These are phyloP conservation scores for Dexiosoma caninum DNA, from an alignment of 2,888 invertebrate species.

Conservation along the genomic window DNA sequence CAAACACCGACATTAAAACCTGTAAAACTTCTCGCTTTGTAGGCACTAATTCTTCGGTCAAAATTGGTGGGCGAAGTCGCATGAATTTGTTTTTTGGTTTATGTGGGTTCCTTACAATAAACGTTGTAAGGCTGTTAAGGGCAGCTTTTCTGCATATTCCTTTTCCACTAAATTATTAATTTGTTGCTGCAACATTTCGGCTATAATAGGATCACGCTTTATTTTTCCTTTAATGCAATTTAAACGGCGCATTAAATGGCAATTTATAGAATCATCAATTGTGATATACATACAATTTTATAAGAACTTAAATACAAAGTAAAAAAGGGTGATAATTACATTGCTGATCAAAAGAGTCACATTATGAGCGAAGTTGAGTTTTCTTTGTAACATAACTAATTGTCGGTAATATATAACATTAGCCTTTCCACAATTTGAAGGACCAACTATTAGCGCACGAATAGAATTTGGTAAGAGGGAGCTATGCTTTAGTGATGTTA, in stretches of 20 bases:
- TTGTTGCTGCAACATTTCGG: slow-evolving; percentile 31
- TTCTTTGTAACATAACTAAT: too few species aligned
- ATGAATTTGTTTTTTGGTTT: slow-evolving; percentile 39
- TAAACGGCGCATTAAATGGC: background rate
- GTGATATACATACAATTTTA: too few species aligned
- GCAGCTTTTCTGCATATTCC: slow-evolving; percentile 20
- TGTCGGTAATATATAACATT: too few species aligned
- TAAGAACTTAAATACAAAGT: too few species aligned
- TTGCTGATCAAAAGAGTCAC: too few species aligned
- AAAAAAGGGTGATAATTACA: too few species aligned
- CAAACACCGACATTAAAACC: slow-evolving; percentile 36
- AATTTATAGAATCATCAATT: too few species aligned
- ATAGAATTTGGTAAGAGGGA: too few species aligned
- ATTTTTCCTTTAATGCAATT: slow-evolving; percentile 33
- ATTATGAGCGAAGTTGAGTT: too few species aligned
- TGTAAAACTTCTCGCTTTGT: slow-evolving; percentile 32
- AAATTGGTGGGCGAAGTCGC: background rate
- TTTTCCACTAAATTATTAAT: slow-evolving; percentile 42
- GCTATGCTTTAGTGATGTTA: too few species aligned
- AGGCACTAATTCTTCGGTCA: background rate
- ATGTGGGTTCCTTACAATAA: slow-evolving; percentile 40
- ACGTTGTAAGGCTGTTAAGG: slow-evolving; percentile 1
- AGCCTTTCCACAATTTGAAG: too few species aligned
- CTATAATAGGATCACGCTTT: background rate
- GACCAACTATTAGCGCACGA: too few species aligned